Conservation (phyloP, 2,113 vertebrate species). For the Columbina picui region DNA sequence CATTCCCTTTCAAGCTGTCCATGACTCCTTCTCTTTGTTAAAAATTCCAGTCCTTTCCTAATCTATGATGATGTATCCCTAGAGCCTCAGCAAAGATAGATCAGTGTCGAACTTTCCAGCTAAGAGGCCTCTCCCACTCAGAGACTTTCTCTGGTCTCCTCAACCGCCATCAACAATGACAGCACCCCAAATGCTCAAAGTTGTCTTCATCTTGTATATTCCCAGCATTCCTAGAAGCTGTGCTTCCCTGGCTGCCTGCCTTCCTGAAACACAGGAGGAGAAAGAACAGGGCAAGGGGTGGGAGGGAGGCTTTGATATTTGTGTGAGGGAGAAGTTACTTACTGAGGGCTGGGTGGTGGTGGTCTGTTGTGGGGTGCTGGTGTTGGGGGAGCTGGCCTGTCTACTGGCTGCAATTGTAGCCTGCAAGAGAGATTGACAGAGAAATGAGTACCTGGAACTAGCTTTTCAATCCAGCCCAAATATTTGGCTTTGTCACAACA, state of each 20-base stretch:
- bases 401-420: constrained; percentile 95
- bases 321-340: constrained; percentile 30
- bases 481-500: background rate
- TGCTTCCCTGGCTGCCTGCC: background rate
- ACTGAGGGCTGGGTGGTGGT: constrained; percentile 86
- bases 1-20: background rate
- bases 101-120: background rate
- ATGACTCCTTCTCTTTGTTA: background rate
- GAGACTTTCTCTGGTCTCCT: background rate
- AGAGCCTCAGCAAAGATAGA: background rate
- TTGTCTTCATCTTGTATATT: background rate
- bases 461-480: background rate
- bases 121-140: background rate
- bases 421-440: constrained; percentile 66
- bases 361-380: constrained; percentile 85
- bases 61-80: background rate
- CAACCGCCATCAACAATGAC: background rate
- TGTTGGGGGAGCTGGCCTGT: constrained; percentile 90
- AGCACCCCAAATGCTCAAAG: background rate
- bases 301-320: background rate
- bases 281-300: background rate
- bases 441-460: background rate
- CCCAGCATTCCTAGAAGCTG: background rate
- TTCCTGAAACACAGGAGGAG: background rate
- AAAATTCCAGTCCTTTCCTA: background rate